A percentile compares a stretch with the other conserved stretches of the same genome.
These are phyloP conservation scores for Callospermophilus lateralis DNA, from an alignment of 2,113 vertebrate genomes.

Conservation along the genomic window DNA sequence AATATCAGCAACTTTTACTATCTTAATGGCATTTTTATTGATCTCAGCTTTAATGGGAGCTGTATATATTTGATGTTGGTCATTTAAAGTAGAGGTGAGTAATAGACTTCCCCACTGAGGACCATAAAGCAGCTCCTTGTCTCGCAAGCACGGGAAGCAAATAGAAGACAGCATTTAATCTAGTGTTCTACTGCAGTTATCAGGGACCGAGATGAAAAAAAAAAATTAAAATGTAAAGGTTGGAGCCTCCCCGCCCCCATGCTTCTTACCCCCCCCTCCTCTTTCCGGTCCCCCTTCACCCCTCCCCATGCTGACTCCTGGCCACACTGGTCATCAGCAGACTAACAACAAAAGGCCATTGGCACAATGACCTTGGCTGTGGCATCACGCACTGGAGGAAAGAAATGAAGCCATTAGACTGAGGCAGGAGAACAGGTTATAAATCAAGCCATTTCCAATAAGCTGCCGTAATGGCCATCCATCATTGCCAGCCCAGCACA, in stretches of 20 bases:
- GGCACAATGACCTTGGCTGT: conserved; percentile 99
- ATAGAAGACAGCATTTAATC: conserved; percentile 94
- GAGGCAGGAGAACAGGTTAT: conserved; percentile 97
- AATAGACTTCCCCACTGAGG: conserved; percentile 96
- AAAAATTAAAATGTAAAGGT: conserved; percentile 89
- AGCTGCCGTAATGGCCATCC: conserved; percentile 99
- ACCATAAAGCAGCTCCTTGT: conserved; percentile 95
- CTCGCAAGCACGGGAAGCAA: conserved; percentile 91
- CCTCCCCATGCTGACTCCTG: conserved; percentile 80
- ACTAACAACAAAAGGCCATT: conserved; percentile 98
- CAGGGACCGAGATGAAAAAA: conserved; percentile 85
- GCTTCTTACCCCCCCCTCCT: conserved; percentile 28
- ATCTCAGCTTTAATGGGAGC: conserved; percentile 96
- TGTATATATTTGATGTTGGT: conserved; percentile 98
- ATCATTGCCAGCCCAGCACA: conserved; percentile 94
- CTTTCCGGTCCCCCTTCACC: not conserved
- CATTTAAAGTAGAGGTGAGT: conserved; percentile 99
- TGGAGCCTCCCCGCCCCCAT: conserved; percentile 77
- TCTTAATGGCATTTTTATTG: conserved; percentile 99
- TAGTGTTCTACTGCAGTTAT: conserved; percentile 93
- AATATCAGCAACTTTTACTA: conserved; percentile 98
- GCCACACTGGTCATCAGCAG: conserved; percentile 96
- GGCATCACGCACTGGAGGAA: conserved; percentile 98
- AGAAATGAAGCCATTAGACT: conserved; percentile 99
- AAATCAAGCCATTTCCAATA: conserved; percentile 99